These are phyloP conservation scores for Eueremaeus valkanovi DNA, from an alignment of 2,888 invertebrate genomes.

Conservation along the genomic window DNA sequence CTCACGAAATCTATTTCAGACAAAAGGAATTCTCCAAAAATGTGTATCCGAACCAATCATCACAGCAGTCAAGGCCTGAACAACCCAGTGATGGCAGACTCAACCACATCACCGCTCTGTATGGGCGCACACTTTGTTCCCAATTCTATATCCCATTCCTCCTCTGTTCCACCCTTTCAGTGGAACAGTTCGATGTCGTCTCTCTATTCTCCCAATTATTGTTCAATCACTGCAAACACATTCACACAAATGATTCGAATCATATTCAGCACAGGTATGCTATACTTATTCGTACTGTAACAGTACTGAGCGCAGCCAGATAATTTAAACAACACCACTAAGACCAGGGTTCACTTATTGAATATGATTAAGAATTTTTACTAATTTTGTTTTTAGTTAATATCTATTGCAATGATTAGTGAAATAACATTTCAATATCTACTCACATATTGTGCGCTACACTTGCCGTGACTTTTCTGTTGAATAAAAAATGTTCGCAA, in stretches of 20 bases:
- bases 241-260: conserved; percentile 7
- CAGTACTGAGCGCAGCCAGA: too few relatives aligned
- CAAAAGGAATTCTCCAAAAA: conserved; percentile 1
- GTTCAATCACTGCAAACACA: not conserved
- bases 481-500: too few relatives aligned
- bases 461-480: too few relatives aligned
- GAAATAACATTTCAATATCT: too few relatives aligned
- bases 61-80: not conserved
- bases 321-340: too few relatives aligned
- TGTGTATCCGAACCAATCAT: not conserved
- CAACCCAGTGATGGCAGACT: conserved; percentile 4
- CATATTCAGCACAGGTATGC: conserved; percentile 22
- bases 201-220: conserved; percentile 14
- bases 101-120: not conserved
- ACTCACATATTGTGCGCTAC: too few relatives aligned
- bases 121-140: not conserved
- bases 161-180: not conserved
- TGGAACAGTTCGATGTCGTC: not conserved
- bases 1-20: not conserved
- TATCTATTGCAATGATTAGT: too few relatives aligned
- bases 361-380: too few relatives aligned
- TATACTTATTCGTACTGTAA: too few relatives aligned
- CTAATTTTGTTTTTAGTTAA: too few relatives aligned
- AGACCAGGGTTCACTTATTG: too few relatives aligned
- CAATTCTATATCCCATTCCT: not conserved